Evolutionary conservation across 2,888 invertebrate species (phyloP).

Genomic region (Noctua fimbriata): DNA sequence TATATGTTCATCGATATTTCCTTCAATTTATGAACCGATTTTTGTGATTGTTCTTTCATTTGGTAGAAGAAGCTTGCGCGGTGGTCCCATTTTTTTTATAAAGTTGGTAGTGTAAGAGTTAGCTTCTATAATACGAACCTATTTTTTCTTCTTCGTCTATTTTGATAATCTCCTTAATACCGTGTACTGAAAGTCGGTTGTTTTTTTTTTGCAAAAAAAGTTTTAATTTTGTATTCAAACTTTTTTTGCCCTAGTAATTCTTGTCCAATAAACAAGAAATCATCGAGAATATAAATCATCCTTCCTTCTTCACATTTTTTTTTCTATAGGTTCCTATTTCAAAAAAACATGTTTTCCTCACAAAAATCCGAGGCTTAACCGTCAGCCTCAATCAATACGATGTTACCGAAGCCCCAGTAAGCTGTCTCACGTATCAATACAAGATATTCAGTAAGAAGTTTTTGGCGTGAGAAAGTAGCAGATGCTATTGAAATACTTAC

Average conservation of each 20-base stretch:
- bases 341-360: conserved; percentile 27
- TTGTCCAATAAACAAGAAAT: not conserved
- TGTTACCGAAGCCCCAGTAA: conserved; percentile 12
- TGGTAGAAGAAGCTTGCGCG: no score
- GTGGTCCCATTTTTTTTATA: no score
- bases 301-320: not conserved
- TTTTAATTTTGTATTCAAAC: not conserved
- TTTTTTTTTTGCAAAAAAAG: not conserved
- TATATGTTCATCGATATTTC: no score
- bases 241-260: no score
- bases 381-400: conserved; percentile 35
- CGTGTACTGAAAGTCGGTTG: no score
- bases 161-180: no score
- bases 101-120: no score
- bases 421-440: conserved; percentile 26
- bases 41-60: no score
- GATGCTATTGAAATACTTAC: conserved; percentile 20
- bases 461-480: conserved; percentile 27
- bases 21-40: no score
- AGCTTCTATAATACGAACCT: no score
- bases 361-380: conserved; percentile 1
- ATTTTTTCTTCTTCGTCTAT: no score
- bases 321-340: not conserved
- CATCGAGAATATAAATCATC: not conserved
- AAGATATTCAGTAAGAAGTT: conserved; percentile 16